Evolutionary conservation across 2,797 vertebrate genomes (phyloP).

Genomic region (Glyptemys insculpta): DNA sequence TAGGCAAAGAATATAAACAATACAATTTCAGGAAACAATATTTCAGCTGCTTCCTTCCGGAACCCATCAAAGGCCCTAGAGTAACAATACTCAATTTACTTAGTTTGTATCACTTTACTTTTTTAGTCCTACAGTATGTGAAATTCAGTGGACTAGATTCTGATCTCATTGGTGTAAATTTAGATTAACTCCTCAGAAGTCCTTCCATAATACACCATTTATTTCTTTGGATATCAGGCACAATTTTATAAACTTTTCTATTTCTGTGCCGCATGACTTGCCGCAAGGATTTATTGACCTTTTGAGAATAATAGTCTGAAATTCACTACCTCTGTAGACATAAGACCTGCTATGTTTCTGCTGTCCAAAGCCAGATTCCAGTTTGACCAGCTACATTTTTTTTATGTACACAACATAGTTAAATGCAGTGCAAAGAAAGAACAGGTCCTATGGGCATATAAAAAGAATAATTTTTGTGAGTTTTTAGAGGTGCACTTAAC

Average conservation of each 20-base stretch:
- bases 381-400: background rate
- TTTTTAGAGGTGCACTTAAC: background rate
- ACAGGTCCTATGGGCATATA: background rate
- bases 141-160: background rate
- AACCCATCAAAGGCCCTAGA: background rate
- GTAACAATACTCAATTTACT: background rate
- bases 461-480: background rate
- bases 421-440: background rate
- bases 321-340: background rate
- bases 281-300: background rate
- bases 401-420: background rate
- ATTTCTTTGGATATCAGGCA: background rate
- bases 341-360: background rate
- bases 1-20: background rate
- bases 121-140: background rate
- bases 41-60: background rate
- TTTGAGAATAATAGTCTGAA: background rate
- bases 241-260: conserved; percentile 6
- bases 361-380: background rate
- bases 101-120: background rate
- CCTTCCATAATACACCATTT: conserved; percentile 8
- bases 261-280: background rate
- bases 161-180: conserved; percentile 44
- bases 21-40: background rate
- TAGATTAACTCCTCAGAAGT: background rate